Evolutionary conservation across 2,888 invertebrate genomes (phyloP).

Genomic region (Leucoptera coffeella): DNA sequence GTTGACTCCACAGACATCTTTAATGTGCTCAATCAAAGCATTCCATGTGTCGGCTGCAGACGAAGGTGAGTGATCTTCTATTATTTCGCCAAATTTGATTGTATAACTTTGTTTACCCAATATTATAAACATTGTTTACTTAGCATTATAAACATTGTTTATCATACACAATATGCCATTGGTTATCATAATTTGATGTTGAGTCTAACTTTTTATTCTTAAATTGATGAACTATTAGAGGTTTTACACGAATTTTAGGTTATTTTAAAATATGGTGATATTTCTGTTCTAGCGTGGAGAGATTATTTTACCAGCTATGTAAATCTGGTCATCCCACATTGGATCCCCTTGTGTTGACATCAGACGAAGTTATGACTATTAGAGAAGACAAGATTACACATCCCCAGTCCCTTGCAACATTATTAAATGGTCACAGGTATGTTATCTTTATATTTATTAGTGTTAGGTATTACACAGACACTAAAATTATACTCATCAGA

Average conservation of each 20-base stretch:
- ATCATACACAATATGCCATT: no score
- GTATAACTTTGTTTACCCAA: no score
- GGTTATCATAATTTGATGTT: no score
- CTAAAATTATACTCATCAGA: no score
- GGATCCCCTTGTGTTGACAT: slow-evolving; percentile 76
- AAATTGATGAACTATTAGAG: neutral
- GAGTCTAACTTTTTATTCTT: slow-evolving; percentile 1
- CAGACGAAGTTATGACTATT: slow-evolving; percentile 71
- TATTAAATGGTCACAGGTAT: slow-evolving; percentile 85
- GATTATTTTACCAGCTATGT: slow-evolving; percentile 79
- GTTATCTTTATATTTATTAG: no score
- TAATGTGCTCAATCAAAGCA: slow-evolving; percentile 80
- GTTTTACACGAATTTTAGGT: neutral
- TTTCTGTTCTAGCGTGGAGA: slow-evolving; percentile 82
- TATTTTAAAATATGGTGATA: slow-evolving; percentile 9
- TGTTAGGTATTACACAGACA: no score
- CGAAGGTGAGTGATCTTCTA: slow-evolving; percentile 58
- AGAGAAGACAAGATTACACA: slow-evolving; percentile 72
- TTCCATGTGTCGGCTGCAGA: slow-evolving; percentile 91
- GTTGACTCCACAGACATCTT: slow-evolving; percentile 79
- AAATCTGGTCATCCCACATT: slow-evolving; percentile 81
- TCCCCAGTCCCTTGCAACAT: slow-evolving; percentile 74
- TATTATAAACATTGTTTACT: no score
- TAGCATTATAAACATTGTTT: no score
- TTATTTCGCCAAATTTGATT: no score